phyloP scores from a whole-genome alignment of 2,113 vertebrate species.

The Marmota flaviventris region DNA sequence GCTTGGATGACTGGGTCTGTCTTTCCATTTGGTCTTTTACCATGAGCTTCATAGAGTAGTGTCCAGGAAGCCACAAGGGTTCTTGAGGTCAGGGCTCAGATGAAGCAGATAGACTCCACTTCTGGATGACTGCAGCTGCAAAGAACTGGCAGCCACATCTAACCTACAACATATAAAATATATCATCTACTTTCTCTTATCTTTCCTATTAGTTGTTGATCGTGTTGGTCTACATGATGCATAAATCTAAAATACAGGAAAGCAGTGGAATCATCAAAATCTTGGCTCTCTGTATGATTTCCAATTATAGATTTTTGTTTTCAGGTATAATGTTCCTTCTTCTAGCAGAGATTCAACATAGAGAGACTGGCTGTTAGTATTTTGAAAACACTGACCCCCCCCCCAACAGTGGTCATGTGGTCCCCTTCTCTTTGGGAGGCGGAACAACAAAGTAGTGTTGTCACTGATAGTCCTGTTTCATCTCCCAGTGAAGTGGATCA shows the following conservation, averaged over 20 bases:
- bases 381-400: neutral
- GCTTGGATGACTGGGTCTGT: neutral
- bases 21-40: neutral
- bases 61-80: neutral
- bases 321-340: neutral
- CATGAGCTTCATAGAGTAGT: neutral
- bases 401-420: neutral
- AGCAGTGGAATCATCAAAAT: neutral
- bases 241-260: neutral
- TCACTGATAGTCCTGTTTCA: neutral
- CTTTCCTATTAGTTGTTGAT: neutral
- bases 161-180: neutral
- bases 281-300: neutral
- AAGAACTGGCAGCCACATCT: neutral
- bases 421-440: neutral
- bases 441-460: neutral
- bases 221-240: neutral
- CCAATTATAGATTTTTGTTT: neutral
- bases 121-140: neutral
- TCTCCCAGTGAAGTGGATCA: neutral
- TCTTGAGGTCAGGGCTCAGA: neutral
- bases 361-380: neutral
- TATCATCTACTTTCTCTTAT: neutral
- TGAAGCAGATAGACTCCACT: neutral
- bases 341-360: neutral